phyloP scores from a whole-genome alignment of 2,113 vertebrate species.

The Menidia beryllina region DNA sequence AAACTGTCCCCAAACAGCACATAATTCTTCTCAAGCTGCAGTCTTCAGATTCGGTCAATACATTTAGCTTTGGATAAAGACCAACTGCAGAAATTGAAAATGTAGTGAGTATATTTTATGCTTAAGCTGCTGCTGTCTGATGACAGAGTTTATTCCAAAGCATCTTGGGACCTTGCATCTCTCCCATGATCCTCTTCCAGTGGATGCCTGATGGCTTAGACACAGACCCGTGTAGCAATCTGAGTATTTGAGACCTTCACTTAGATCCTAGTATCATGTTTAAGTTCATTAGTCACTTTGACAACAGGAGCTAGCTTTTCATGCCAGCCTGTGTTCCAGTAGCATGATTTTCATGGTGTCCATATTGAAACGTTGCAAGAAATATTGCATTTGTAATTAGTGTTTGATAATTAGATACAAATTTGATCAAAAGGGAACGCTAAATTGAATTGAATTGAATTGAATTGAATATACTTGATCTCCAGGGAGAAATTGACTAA shows the following conservation, averaged over 20 bases:
- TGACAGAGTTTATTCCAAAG: conserved; percentile 22
- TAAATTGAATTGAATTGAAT: too few species aligned
- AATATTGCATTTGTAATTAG: background rate
- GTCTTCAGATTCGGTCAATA: conserved; percentile 17
- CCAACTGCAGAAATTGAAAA: conserved; percentile 48
- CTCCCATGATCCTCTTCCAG: conserved; percentile 13
- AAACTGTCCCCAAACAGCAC: conserved; percentile 37
- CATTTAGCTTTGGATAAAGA: conserved; percentile 50
- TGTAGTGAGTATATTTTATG: conserved; percentile 11
- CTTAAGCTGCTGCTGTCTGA: conserved; percentile 23
- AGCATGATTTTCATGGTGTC: background rate
- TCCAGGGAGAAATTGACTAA: too few species aligned
- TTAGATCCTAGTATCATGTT: conserved; percentile 5
- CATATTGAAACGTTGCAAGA: too few species aligned
- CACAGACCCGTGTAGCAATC: background rate
- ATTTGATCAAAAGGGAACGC: background rate
- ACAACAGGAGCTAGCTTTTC: background rate
- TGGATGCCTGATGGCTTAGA: conserved; percentile 36
- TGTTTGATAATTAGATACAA: background rate
- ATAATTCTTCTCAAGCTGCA: conserved; percentile 11
- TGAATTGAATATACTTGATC: too few species aligned
- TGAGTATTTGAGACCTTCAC: background rate
- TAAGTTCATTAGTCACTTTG: conserved; percentile 4
- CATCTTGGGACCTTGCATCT: conserved; percentile 38
- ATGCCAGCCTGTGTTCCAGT: background rate